Percentiles rank a stretch among this genome's conserved stretches.
Conservation (phyloP, 1,140 invertebrate species). For the Procambarus virginalis region DNA sequence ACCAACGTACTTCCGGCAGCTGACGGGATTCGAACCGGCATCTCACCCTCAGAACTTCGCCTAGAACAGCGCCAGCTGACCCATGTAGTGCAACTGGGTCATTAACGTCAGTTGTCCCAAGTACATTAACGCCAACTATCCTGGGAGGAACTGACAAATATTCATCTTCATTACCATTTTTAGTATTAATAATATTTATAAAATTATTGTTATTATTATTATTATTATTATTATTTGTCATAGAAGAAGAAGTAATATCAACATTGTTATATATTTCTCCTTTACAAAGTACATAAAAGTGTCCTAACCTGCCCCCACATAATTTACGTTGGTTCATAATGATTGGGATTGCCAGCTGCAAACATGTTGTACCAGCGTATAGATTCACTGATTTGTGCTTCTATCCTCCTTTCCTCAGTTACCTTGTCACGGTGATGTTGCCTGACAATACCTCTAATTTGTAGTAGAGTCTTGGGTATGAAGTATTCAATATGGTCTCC, state of each 20-base stretch:
- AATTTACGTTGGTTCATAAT: too few species aligned
- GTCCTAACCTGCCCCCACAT: too few species aligned
- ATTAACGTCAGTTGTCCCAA: too few species aligned
- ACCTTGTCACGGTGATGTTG: too few species aligned
- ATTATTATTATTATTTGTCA: background rate
- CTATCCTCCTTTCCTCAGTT: too few species aligned
- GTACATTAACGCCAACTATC: background rate
- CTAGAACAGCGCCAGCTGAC: background rate
- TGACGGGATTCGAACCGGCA: background rate
- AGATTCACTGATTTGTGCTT: too few species aligned
- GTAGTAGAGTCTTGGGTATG: too few species aligned
- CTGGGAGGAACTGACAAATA: background rate
- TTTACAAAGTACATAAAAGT: too few species aligned
- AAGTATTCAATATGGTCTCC: too few species aligned
- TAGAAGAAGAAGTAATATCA: background rate
- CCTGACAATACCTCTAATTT: too few species aligned
- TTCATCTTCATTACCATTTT: background rate
- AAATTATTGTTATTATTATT: background rate
- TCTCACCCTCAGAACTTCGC: background rate
- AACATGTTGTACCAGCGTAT: too few species aligned
- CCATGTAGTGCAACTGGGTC: background rate
- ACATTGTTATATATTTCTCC: background rate
- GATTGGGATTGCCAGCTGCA: too few species aligned
- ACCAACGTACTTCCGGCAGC: background rate
- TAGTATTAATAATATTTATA: background rate